Conservation (phyloP, 1,140 invertebrate species). For the Drosophila erecta region DNA sequence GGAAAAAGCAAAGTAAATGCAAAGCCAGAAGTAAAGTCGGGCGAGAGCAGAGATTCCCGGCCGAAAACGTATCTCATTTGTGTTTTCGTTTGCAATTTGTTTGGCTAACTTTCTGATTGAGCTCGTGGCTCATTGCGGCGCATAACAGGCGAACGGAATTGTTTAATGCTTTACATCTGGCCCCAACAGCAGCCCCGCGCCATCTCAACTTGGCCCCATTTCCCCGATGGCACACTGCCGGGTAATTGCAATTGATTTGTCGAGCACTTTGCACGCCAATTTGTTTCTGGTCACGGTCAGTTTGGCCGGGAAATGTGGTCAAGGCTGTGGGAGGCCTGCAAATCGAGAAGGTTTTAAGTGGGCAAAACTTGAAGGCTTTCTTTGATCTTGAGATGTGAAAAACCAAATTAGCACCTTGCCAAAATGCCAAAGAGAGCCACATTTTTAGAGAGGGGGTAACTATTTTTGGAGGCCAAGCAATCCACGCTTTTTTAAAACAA, state of each 20-base stretch:
- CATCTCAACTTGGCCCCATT: conserved; percentile 4
- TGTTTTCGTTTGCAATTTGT: conserved; percentile 71
- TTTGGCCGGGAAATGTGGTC: conserved; percentile 56
- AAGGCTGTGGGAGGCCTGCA: conserved; percentile 13
- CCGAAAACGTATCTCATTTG: conserved; percentile 53
- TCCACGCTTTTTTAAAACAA: too few relatives aligned
- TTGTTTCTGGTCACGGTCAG: conserved; percentile 71
- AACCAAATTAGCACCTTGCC: conserved; percentile 37
- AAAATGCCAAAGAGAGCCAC: background rate
- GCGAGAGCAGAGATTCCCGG: background rate
- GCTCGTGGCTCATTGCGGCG: conserved; percentile 60
- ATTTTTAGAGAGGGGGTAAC: background rate
- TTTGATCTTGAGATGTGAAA: conserved; percentile 30
- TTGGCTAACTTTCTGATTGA: conserved; percentile 79
- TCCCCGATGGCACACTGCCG: conserved; percentile 31
- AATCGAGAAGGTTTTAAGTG: background rate
- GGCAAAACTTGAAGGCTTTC: background rate
- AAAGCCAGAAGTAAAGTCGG: conserved; percentile 48
- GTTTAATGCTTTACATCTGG: conserved; percentile 74
- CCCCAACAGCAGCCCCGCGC: conserved; percentile 30
- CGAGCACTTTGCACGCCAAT: conserved; percentile 71
- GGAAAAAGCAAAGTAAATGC: conserved; percentile 26
- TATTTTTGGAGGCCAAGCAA: background rate
- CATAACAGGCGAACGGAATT: conserved; percentile 67
- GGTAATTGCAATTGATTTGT: conserved; percentile 77